Conservation (phyloP, 2,797 vertebrate species). For the Gallirallus australis region DNA sequence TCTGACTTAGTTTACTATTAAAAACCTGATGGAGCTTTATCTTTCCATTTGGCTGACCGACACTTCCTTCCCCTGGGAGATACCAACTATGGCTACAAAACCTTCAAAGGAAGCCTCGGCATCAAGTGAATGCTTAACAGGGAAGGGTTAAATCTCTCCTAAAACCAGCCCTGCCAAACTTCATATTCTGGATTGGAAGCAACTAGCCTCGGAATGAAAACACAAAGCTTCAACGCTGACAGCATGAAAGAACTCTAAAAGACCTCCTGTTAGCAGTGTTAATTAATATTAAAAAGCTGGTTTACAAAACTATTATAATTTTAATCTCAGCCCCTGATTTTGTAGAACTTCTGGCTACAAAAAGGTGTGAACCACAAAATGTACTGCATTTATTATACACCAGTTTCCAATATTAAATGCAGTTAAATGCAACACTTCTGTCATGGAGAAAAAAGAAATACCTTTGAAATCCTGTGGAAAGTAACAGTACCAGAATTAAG, state of each 20-base stretch:
- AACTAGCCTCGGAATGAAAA: conserved; percentile 58
- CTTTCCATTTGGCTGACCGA: conserved; percentile 17
- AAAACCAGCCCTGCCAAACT: conserved; percentile 61
- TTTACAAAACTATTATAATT: conserved; percentile 45
- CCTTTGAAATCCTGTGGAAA: neutral
- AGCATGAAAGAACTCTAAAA: conserved; percentile 49
- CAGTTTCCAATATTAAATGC: neutral
- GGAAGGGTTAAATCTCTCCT: conserved; percentile 60
- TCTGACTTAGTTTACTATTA: conserved; percentile 49
- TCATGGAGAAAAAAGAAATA: neutral
- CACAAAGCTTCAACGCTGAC: conserved; percentile 46
- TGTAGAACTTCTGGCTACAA: conserved; percentile 27
- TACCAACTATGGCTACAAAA: conserved; percentile 16
- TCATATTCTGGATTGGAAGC: conserved; percentile 65
- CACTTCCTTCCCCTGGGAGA: conserved; percentile 13
- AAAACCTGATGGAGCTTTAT: conserved; percentile 37
- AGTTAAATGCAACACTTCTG: neutral
- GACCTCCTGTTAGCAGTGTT: neutral
- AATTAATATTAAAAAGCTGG: conserved; percentile 60
- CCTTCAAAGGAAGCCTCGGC: neutral
- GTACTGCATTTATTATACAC: conserved; percentile 5
- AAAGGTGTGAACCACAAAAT: conserved; percentile 24
- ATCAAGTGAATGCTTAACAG: neutral
- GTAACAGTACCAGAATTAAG: neutral
- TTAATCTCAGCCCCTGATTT: conserved; percentile 4